Percentiles rank a stretch among this genome's conserved stretches.
phyloP scores from a whole-genome alignment of 2,113 vertebrate genomes.

The Caretta caretta region DNA sequence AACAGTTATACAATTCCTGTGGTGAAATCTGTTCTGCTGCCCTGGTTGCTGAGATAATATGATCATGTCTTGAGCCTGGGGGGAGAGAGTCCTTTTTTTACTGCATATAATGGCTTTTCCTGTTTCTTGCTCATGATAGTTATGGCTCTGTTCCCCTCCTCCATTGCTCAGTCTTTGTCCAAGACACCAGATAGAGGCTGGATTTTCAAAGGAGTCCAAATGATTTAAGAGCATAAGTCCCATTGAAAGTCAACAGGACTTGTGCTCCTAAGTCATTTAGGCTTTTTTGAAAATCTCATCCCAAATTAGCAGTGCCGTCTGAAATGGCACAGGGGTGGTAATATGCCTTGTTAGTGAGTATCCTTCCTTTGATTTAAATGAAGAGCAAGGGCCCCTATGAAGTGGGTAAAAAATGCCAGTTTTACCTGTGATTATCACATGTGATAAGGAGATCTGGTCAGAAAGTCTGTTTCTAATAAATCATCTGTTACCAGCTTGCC shows the following conservation, averaged over 20 bases:
- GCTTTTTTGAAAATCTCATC: background rate
- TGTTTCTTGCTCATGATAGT: constrained; percentile 52
- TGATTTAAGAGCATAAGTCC: background rate
- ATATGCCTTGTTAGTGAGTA: background rate
- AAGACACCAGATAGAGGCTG: background rate
- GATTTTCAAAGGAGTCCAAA: background rate
- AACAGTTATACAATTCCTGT: constrained; percentile 64
- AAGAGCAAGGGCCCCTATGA: accelerated
- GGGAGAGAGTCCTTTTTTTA: constrained; percentile 65
- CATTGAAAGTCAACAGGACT: background rate
- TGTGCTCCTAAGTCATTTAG: background rate
- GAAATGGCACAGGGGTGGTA: background rate
- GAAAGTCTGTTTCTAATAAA: background rate
- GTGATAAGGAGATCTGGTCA: background rate
- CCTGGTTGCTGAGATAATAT: constrained; percentile 68
- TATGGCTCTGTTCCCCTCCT: background rate
- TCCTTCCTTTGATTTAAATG: background rate
- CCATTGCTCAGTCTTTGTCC: constrained; percentile 19
- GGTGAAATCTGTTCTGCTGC: constrained; percentile 58
- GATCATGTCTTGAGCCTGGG: constrained; percentile 45
- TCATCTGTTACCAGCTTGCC: background rate
- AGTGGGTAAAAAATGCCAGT: accelerated
- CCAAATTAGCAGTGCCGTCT: background rate
- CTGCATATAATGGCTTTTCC: constrained; percentile 71
- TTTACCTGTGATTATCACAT: background rate